Evolutionary conservation across 2,888 invertebrate genomes (phyloP), one percentile per base, ranked within the genome.

Genomic region (Stenurella melanura): DNA sequence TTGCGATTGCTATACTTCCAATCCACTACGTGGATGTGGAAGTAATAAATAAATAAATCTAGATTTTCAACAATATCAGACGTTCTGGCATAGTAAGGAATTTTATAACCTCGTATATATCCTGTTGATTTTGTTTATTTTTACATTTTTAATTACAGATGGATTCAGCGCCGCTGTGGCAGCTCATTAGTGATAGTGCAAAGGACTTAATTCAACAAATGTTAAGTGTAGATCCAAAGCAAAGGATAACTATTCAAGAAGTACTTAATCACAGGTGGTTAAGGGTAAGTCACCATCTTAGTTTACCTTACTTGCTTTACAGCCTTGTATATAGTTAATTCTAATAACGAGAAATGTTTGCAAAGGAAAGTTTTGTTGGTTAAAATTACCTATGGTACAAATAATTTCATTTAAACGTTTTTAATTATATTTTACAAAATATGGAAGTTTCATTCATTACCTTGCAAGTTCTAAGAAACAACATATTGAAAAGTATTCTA

Each of bases 261-360:
- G 97, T 98, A 77, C 93, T 99, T 77, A 95, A 96, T 88, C 99
- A 99, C 91, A 95, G 96, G 83, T 99, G 99, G 99, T 94, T 99
- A 87, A 93, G 96, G 92, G 98, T 98, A 91, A 90, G 93, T 64
- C 12, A 18, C 21, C 15, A 0, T 9, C 38, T 63, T 61, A 54
- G 54, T 74, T 74, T 21, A 72, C n/a, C 0, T 73, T 50, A 1
- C 5, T 7, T n/a, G 50, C n/a, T 50, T 50, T n/a, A 50, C 50
- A n/a, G 50, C n/a, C 50, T 50, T 50, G 6, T 5, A 50, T 5
- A n/a, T 50, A 50, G n/a, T 50, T n/a, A 50, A 50, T 17, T 50
- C 2, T 6, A 6, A n/a, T n/a, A 50, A 50, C 50, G 15, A n/a
- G n/a, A 50, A 50, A n/a, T 15, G 15, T 15, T 4, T 42, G 42